Evolutionary conservation across 1,140 invertebrate genomes (phyloP), one percentile per base, ranked within the genome.

Genomic region (Reticulitermes speratus): DNA sequence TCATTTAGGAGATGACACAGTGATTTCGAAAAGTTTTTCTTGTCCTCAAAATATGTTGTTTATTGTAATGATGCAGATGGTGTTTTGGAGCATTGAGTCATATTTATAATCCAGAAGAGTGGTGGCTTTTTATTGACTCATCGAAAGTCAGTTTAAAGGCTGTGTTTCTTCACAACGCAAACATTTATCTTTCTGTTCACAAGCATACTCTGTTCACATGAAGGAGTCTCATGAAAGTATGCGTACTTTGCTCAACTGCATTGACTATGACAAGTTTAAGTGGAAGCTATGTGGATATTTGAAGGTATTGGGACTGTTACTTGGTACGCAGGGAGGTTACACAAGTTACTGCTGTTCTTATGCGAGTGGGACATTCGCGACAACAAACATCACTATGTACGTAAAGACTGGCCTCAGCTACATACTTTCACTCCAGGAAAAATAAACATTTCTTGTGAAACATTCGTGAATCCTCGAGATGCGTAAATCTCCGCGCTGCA

Each of bases 251-350:
- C 32, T 87, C 30, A 55, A 85, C 12, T 83, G 65, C 48, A 25
- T 85, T 38, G 25, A 86, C 3, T 75, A 86, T 23, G 8, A 81
- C 7, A 32, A 82, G 21, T 75, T 32, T 86, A 16, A 85, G 44
- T 38, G 86, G 87, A 59, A 87, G 65, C 69, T 87, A 25, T 87
- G 86, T 84, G 84, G 32, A 23, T 85, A 87, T 85, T 75, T 87
- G 44, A 87, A 87, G 85, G 86, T 87, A n/a, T 59, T 86, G 16
- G 84, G 86, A 21, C 82, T 87, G 44, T 32, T 87, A 14, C 44
- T 88, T 25, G 87, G 87, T 25, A 86, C 88, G 55, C 88, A 89
- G 69, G 14, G 25, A 21, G 88, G 87, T 32, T 89, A 75, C 75
- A n/a, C n/a, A n/a, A n/a, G n/a, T n/a, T n/a, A n/a, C n/a, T n/a